Base-by-base conservation (phyloP, 1,140 invertebrate species). In the Elymnias hypermnestra region DNA sequence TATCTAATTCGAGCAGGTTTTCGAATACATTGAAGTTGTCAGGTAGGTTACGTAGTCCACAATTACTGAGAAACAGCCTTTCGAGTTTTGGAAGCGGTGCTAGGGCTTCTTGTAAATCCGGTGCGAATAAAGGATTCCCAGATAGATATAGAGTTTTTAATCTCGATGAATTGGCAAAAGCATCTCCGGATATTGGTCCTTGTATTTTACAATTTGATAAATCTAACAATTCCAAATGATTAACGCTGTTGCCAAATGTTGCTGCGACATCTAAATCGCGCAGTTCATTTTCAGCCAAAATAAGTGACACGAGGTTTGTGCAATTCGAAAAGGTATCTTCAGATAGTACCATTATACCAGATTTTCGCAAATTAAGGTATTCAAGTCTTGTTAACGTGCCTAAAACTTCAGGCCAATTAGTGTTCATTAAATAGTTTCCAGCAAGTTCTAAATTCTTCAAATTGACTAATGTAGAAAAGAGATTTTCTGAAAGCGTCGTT, bases 181-280 rank as follows among this genome's bases (percentile, higher is more conserved):
- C 89, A 58, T 91, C 89, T 35, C 92, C 90, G 1, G 91, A 90
- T 33, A 93, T 70, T 1, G 89, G 89, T 23, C 90, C 89, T 41
- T 88, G 87, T n/a, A 93, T 87, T 63, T 90, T 89, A 57, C 92
- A 93, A 51, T 92, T 89, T 0, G 91, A 92, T 22, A 93, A 66
- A 75, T 93, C 91, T 10, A 93, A 65, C n/a, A 88, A 87, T 58
- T 92, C 90, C 23, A 93, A 79, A 56, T 90, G 90, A 41, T 89
- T 88, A 23, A 92, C 71, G 71, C 91, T 92, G 38, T 89, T 88
- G 0, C 91, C 91, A 5, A 93, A 81, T 1, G 90, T 92, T 7
- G 87, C 87, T 1, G 87, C 89, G 2, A 92, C 89, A 44, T 92
- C 90, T 10, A 92, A 74, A 52, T 91, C 89, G 22, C 77, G 79